Base-by-base conservation (phyloP, 23 tunicate genomes). In the Trididemnum miniatum region DNA sequence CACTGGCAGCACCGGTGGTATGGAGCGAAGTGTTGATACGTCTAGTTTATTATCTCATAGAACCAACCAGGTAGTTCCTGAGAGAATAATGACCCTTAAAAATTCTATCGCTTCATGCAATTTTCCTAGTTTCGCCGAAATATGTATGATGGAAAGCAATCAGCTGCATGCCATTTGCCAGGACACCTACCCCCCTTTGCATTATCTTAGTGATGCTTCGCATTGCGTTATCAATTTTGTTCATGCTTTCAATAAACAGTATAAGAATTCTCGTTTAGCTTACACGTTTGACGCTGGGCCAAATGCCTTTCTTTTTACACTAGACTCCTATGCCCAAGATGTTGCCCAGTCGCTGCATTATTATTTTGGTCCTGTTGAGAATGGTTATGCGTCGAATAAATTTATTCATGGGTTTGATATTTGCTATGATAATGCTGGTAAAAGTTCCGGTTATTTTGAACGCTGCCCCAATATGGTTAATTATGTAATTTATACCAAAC, bases 281-380 rank as follows among this genome's bases (percentile, higher is more conserved):
- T 94, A 94, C 65, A 89, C 98, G 0, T 94, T 89, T 60, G 98
- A 94, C 50, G 98, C 98, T 34, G 98, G 98, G 5, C 98, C 98
- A n/a, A 94, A 94, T 65, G 89, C 89, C 24, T 94, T 84, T 59
- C 72, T 94, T 12, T 85, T 94, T 39, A 80, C 87, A 30, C 51
- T 79, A 0, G 84, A 81, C n/a, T 22, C 32, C 2, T 77, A 34
- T 71, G 85, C 66, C 2, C 24, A 34, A n/a, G 85, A 86, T 31
- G 84, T 91, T 12, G 91, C 97, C 20, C 29, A 44, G 30, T 25
- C 63, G 20, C 23, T 91, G 9, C 5, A 59, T 12, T 38, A 86
- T 20, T 35, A 31, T 7, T 91, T 91, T 34, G 74, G 80, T 25
- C 51, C 82, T 3, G 54, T 36, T 4, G 22, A 36, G 25, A 72